Percentiles rank a stretch among this genome's conserved stretches.
Evolutionary conservation across 1,140 invertebrate species (phyloP).

Genomic region (Mya arenaria): DNA sequence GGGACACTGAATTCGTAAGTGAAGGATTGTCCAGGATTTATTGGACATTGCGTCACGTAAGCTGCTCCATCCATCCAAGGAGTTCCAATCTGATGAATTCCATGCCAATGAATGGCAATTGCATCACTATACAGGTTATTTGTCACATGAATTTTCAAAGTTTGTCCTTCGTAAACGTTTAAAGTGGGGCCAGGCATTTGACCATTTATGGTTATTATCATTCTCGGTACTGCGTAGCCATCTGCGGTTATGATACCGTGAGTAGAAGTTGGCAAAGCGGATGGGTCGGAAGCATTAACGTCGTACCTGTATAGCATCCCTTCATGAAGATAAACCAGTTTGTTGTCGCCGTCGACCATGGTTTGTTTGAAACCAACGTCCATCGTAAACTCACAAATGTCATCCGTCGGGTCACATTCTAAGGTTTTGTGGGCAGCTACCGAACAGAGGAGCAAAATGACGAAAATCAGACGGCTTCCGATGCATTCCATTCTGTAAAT

Average conservation of each 20-base stretch:
- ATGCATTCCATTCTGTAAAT: no score
- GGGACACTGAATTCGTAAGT: conserved; percentile 85
- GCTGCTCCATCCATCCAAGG: conserved; percentile 96
- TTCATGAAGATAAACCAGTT: no score
- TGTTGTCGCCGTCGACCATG: no score
- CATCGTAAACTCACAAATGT: no score
- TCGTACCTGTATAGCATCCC: no score
- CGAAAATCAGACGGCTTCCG: no score
- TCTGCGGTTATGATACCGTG: conserved; percentile 72
- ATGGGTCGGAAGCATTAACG: no score
- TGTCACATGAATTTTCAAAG: conserved; percentile 90
- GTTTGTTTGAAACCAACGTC: no score
- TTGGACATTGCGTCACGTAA: conserved; percentile 94
- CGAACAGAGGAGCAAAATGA: no score
- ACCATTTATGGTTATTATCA: conserved; percentile 69
- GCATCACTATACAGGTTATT: conserved; percentile 92
- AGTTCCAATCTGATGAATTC: conserved; percentile 89
- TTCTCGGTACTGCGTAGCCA: conserved; percentile 60
- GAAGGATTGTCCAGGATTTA: conserved; percentile 91
- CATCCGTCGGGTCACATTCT: no score
- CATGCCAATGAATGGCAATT: conserved; percentile 93
- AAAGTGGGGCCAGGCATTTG: conserved; percentile 77
- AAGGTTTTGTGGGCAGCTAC: no score
- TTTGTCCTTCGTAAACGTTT: conserved; percentile 91
- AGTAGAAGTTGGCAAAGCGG: no score